Percentiles rank a stretch among this genome's conserved stretches.
phyloP scores from a whole-genome alignment of 2,113 vertebrate species.

The Clarias batrachus region DNA sequence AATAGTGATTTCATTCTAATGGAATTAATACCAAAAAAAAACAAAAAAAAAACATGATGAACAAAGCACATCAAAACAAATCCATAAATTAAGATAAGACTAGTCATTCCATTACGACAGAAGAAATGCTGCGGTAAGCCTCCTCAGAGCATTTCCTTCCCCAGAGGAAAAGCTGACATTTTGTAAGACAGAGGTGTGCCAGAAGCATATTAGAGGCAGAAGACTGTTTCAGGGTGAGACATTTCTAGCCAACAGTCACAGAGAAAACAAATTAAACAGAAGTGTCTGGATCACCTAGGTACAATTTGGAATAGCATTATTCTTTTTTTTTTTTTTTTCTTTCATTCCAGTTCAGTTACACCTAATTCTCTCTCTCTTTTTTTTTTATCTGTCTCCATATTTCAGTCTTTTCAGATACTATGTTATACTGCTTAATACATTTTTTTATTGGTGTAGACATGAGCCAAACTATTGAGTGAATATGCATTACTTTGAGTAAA shows the following conservation, averaged over 20 bases:
- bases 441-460: neutral
- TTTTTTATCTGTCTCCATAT: neutral
- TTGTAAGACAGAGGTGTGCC: neutral
- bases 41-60: neutral
- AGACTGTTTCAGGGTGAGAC: neutral
- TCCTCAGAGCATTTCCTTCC: neutral
- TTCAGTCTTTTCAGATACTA: neutral
- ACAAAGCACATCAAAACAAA: neutral
- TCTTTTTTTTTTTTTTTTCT: neutral
- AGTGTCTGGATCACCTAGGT: neutral
- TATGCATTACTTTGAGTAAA: too few species aligned
- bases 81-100: neutral
- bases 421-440: neutral
- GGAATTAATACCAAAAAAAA: neutral
- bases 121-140: neutral
- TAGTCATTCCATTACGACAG: neutral
- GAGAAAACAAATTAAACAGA: neutral
- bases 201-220: too few species aligned
- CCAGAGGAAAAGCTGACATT: neutral
- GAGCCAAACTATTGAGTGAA: neutral
- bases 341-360: neutral
- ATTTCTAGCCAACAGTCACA: neutral
- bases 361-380: neutral
- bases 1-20: neutral
- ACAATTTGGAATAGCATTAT: neutral